These are phyloP conservation scores for Conistra vaccinii DNA, from an alignment of 2,888 invertebrate species.

Conservation along the genomic window DNA sequence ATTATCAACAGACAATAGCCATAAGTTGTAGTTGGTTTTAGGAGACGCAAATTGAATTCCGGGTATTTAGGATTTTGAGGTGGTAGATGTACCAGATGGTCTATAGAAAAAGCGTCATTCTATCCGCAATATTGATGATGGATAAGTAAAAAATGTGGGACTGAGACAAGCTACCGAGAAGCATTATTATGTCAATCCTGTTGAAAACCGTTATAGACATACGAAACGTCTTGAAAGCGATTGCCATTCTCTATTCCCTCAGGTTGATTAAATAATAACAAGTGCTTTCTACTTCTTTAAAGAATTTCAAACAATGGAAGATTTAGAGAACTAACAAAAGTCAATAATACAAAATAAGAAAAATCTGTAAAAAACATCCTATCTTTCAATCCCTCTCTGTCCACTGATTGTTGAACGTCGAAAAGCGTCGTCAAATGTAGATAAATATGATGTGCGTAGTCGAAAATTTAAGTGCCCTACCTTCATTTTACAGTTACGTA, in stretches of 20 bases:
- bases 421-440: too few relatives aligned
- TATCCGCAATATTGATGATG: neutral
- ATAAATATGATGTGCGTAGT: too few relatives aligned
- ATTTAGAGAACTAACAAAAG: neutral
- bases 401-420: too few relatives aligned
- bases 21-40: constrained; percentile 4
- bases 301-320: neutral
- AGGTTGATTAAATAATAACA: neutral
- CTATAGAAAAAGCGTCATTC: neutral
- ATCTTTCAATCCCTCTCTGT: too few relatives aligned
- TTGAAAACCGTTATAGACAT: neutral
- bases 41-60: constrained; percentile 10
- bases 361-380: too few relatives aligned
- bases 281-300: neutral
- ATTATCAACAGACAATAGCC: constrained; percentile 48
- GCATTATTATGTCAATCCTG: neutral
- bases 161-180: neutral
- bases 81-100: neutral
- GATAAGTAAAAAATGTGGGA: neutral
- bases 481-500: neutral
- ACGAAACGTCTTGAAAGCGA: neutral
- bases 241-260: neutral
- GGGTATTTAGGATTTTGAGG: constrained; percentile 11
- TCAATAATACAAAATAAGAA: too few relatives aligned
- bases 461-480: too few relatives aligned